phyloP scores from a whole-genome alignment of 2,113 vertebrate genomes.

The Melanerpes formicivorus region DNA sequence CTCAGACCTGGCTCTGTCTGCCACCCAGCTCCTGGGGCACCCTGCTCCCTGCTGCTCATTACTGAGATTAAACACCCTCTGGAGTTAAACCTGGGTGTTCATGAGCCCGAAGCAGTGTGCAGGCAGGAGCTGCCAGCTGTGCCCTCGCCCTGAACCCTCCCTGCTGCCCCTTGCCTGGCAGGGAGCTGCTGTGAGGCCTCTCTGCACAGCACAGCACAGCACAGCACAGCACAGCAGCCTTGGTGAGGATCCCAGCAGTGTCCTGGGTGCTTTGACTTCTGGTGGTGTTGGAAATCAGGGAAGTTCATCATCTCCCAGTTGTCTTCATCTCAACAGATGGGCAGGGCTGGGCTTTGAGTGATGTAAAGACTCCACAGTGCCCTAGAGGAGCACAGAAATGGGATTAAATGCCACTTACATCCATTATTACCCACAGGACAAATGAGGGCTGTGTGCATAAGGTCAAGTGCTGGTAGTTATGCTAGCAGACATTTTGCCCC shows the following conservation, averaged over 20 bases:
- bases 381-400: not conserved
- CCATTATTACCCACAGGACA: not conserved
- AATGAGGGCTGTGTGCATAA: not conserved
- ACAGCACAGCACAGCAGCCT: not conserved
- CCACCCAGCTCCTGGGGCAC: fast-evolving
- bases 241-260: fast-evolving
- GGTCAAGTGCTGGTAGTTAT: not conserved
- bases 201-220: not conserved
- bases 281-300: not conserved
- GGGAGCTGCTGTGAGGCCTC: not conserved
- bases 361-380: not conserved
- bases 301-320: not conserved
- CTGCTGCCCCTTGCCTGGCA: not conserved
- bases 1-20: fast-evolving
- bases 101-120: too few species aligned
- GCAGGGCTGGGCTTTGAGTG: not conserved
- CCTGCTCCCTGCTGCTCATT: fast-evolving
- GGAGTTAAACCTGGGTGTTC: not conserved
- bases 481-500: not conserved
- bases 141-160: fast-evolving
- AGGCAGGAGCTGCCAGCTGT: too few species aligned
- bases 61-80: not conserved
- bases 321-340: not conserved
- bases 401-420: not conserved
- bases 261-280: not conserved